These are phyloP conservation scores for Xyliphius kryptos DNA, from an alignment of 2,113 vertebrate species.

Conservation along the genomic window DNA sequence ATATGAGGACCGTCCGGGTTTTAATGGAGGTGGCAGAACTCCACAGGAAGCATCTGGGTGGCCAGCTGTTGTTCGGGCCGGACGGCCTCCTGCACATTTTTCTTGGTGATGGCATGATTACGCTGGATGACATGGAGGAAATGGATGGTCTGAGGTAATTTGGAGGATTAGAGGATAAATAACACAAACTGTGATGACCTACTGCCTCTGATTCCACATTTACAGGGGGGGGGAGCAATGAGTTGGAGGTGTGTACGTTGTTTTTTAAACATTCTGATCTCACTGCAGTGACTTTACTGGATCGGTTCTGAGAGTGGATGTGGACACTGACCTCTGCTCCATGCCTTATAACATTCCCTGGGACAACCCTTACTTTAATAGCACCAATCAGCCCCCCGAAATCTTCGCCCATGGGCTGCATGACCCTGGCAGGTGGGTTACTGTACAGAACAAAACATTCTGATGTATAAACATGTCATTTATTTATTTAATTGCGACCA, in stretches of 20 bases:
- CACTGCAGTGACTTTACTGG: slow-evolving; percentile 91
- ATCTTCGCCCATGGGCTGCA: slow-evolving; percentile 96
- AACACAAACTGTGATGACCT: background rate
- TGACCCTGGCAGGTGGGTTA: slow-evolving; percentile 91
- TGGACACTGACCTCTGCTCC: slow-evolving; percentile 80
- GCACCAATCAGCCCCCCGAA: slow-evolving; percentile 97
- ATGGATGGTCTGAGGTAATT: slow-evolving; percentile 92
- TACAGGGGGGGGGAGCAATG: too few species aligned
- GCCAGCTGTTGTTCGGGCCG: slow-evolving; percentile 86
- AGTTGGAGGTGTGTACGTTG: background rate
- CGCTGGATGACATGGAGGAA: slow-evolving; percentile 97
- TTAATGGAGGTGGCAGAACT: slow-evolving; percentile 96
- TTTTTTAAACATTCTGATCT: slow-evolving; percentile 15
- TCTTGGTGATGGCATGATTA: slow-evolving; percentile 97
- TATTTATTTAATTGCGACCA: too few species aligned
- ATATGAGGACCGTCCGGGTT: slow-evolving; percentile 77
- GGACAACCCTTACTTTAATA: slow-evolving; percentile 96
- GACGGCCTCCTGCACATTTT: slow-evolving; percentile 89
- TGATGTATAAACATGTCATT: too few species aligned
- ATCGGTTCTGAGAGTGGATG: slow-evolving; percentile 87
- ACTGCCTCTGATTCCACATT: too few species aligned
- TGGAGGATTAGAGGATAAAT: too few species aligned
- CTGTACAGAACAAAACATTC: background rate
- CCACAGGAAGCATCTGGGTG: slow-evolving; percentile 91
- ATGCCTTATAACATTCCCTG: slow-evolving; percentile 84